phyloP scores from a whole-genome alignment of 2,113 vertebrate species.

The Montifringilla adamsi region DNA sequence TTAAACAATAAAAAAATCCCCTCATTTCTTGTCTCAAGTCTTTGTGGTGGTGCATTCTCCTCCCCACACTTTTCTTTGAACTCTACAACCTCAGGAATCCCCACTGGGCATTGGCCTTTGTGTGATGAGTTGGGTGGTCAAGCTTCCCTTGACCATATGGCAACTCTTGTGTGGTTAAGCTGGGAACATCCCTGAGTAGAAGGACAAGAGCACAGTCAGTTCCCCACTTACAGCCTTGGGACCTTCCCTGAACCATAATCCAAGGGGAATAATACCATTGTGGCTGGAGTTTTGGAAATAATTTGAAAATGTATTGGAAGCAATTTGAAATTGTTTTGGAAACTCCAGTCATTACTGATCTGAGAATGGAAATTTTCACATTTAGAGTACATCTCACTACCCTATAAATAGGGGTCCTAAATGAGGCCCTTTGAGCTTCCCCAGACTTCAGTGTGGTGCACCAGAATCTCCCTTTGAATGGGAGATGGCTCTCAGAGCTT shows the following conservation, averaged over 20 bases:
- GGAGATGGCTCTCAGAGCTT: not conserved
- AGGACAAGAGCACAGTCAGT: not conserved
- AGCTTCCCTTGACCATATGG: not conserved
- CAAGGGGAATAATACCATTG: not conserved
- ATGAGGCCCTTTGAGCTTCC: not conserved
- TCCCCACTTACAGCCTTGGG: not conserved
- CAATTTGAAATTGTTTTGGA: not conserved
- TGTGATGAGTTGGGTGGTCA: not conserved
- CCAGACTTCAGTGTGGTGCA: not conserved
- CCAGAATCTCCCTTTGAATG: not conserved
- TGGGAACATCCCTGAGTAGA: not conserved
- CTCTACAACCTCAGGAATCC: not conserved
- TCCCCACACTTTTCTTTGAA: not conserved
- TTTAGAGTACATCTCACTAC: not conserved
- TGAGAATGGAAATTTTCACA: not conserved
- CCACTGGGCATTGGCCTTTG: not conserved
- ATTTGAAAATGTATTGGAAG: not conserved
- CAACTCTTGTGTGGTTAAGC: rapidly evolving
- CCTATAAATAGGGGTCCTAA: not conserved
- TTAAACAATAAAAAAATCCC: not conserved
- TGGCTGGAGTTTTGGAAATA: not conserved
- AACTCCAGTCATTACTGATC: not conserved
- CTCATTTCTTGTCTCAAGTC: not conserved
- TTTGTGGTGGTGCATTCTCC: no score
- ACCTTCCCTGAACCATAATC: not conserved